Evolutionary conservation across 2,797 vertebrate species (phyloP), one percentile per base, ranked within the genome.

Genomic region (Hemibagrus guttatus): DNA sequence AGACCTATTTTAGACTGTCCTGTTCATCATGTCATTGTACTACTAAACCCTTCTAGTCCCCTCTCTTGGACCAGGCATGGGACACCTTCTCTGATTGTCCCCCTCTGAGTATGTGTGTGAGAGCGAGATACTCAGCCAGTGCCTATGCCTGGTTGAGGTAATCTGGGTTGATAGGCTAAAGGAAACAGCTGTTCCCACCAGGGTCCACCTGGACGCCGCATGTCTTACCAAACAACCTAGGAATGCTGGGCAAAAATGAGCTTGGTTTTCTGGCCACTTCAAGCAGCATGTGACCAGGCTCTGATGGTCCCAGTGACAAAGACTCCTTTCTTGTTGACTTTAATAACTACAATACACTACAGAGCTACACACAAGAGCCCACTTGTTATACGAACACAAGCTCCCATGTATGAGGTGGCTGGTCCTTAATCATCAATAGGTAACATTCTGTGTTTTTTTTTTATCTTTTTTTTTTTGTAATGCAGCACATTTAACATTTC

Each of bases 251-350:
- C 95, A 93, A 94, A 94, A 94, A 91, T 90, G 88, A 93, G 92
- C 94, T 94, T 92, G 94, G 93, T 92, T 95, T 94, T 94, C 94
- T 95, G 94, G 95, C 93, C 93, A 95, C 94, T 93, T 92, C 91
- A 93, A 94, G 92, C 93, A 91, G 94, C 92, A 93, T 95, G 95
- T 95, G 95, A 96, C 94, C 92, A 90, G 95, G 92, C 95, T 92
- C 93, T 94, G 93, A 93, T 93, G 93, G 92, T 89, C 89, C 91
- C 89, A 79, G n/a, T 90, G 95, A 96, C 96, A 96, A 97, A 96
- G 95, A 93, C 93, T 92, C 91, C 95, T 96, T 97, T 96, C 96
- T 96, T 95, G 93, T 58, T 88, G 90, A 92, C 88, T 92, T 94
- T 94, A 94, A 95, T 93, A 92, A 94, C 92, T 92, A 94, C 94